phyloP scores from a whole-genome alignment of 1,140 invertebrate species.

The Theocolax elegans region DNA sequence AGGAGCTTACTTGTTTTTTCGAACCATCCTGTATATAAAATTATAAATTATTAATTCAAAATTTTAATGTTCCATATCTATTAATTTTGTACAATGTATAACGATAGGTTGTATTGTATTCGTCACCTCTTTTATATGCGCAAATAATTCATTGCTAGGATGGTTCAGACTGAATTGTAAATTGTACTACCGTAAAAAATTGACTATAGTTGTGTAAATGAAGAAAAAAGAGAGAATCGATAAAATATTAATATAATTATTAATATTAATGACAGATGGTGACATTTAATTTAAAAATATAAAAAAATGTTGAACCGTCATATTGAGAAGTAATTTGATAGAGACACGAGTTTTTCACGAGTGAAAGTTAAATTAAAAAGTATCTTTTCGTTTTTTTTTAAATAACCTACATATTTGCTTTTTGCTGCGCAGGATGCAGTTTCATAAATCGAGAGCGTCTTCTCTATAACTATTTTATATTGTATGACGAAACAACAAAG shows the following conservation, averaged over 20 bases:
- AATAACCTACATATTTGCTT: neutral
- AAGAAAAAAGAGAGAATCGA: too few species aligned
- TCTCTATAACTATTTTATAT: slow-evolving; percentile 1
- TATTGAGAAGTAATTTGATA: neutral
- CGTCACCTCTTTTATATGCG: too few species aligned
- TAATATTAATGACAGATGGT: neutral
- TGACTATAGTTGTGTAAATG: slow-evolving; percentile 29
- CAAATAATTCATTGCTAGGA: slow-evolving; percentile 18
- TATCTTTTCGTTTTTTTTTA: too few species aligned
- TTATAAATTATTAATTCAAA: neutral
- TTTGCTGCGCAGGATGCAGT: slow-evolving; percentile 33
- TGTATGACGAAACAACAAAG: too few species aligned
- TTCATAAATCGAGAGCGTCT: slow-evolving; percentile 5
- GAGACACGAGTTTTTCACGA: neutral
- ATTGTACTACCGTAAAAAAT: slow-evolving; percentile 29
- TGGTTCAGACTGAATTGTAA: slow-evolving; percentile 42
- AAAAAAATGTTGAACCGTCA: neutral
- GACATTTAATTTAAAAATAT: slow-evolving; percentile 17
- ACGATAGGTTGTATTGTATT: too few species aligned
- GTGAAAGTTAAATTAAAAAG: slow-evolving; percentile 17
- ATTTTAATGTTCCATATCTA: too few species aligned
- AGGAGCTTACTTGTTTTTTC: slow-evolving; percentile 11
- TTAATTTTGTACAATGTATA: too few species aligned
- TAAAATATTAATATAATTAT: slow-evolving; percentile 20
- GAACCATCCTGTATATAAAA: slow-evolving; percentile 27